Conservation (phyloP, 2,888 invertebrate genomes). For the Rhynchonema sp. region DNA sequence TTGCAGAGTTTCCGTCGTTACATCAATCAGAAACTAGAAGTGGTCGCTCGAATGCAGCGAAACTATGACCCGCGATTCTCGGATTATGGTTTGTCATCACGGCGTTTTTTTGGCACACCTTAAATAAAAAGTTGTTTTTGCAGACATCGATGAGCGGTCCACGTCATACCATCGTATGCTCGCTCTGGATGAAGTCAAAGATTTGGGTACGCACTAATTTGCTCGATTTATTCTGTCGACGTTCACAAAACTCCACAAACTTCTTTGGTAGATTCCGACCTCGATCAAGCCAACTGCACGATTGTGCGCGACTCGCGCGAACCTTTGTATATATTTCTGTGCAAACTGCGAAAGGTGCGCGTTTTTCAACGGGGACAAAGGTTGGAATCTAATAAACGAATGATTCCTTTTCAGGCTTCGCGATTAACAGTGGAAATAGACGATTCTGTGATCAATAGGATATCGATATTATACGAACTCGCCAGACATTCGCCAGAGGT, state of each 20-base stretch:
- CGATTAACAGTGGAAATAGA: too few species aligned
- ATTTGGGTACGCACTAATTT: not conserved
- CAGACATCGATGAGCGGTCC: not conserved
- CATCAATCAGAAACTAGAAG: not conserved
- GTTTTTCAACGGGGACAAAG: too few species aligned
- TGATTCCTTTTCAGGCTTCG: too few species aligned
- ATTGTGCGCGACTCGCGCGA: not conserved
- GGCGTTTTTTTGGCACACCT: too few species aligned
- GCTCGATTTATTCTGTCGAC: not conserved
- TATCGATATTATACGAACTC: not conserved
- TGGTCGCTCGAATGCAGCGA: not conserved
- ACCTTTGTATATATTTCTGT: not conserved
- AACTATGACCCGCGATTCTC: not conserved
- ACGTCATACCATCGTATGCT: not conserved
- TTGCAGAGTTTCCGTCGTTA: not conserved
- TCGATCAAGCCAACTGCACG: not conserved
- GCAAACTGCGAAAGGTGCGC: too few species aligned
- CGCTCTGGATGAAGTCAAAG: not conserved
- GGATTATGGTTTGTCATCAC: not conserved
- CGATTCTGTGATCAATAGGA: not conserved
- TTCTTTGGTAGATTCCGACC: not conserved
- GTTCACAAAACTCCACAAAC: not conserved
- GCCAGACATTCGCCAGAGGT: not conserved
- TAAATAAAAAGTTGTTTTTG: not conserved
- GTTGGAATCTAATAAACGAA: too few species aligned